phyloP scores from a whole-genome alignment of 2,797 vertebrate species.

The Myotis myotis region DNA sequence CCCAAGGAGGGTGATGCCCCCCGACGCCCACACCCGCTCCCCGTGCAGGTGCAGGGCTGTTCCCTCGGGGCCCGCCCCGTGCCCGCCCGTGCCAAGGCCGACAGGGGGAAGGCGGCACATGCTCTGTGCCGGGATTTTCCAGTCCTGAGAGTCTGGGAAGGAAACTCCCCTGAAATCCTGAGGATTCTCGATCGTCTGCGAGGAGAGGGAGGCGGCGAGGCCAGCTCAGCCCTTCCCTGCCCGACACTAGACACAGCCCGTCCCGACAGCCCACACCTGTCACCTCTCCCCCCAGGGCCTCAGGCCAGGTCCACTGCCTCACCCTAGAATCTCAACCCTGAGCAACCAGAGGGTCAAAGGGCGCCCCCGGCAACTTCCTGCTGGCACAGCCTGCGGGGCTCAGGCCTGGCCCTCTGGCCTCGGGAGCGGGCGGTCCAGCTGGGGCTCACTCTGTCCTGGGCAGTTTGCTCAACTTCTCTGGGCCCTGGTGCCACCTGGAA shows the following conservation, averaged over 20 bases:
- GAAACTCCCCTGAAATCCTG: background rate
- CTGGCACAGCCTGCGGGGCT: background rate
- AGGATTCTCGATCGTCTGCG: background rate
- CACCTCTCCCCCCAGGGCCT: background rate
- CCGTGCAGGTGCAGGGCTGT: accelerated
- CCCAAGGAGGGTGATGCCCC: background rate
- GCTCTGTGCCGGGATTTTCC: background rate
- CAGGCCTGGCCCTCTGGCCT: background rate
- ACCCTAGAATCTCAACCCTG: background rate
- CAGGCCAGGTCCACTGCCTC: background rate
- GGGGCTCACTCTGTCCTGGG: background rate
- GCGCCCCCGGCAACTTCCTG: background rate
- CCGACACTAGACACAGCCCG: background rate
- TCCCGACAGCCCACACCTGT: accelerated
- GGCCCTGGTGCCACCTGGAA: background rate
- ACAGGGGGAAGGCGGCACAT: accelerated
- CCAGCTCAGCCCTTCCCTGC: background rate
- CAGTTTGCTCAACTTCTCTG: background rate
- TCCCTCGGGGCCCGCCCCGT: background rate
- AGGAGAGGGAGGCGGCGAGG: accelerated
- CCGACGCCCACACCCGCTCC: accelerated
- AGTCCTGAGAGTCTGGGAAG: background rate
- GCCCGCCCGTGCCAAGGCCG: background rate
- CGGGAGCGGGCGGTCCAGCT: accelerated
- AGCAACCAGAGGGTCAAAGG: background rate